Conservation (phyloP, 1,140 invertebrate species). For the Plodia interpunctella region DNA sequence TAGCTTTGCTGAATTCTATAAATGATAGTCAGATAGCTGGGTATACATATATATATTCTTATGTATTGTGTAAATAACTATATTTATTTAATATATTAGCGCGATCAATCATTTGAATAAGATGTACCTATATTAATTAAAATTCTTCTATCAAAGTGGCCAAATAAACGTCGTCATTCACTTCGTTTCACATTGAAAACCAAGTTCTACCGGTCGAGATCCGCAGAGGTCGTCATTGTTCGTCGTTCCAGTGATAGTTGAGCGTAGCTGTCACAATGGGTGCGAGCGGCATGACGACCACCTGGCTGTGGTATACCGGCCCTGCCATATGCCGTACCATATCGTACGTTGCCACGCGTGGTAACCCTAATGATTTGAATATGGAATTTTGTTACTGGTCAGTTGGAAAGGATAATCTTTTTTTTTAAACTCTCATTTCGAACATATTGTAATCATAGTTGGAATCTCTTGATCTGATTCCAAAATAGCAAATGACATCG, state of each 20-base stretch:
- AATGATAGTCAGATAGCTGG: no score
- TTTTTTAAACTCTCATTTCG: neutral
- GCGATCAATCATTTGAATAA: no score
- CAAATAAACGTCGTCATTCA: no score
- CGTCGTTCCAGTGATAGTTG: slow-evolving; percentile 8
- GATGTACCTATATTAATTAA: no score
- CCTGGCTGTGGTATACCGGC: slow-evolving; percentile 68
- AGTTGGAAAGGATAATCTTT: neutral
- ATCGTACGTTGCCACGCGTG: slow-evolving; percentile 24
- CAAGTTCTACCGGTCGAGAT: slow-evolving; percentile 20
- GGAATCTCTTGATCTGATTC: neutral
- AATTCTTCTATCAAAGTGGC: no score
- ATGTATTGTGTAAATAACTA: no score
- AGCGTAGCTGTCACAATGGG: slow-evolving; percentile 49
- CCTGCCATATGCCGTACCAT: slow-evolving; percentile 58
- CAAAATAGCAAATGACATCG: no score
- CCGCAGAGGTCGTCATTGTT: slow-evolving; percentile 41
- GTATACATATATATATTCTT: no score
- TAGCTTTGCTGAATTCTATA: no score
- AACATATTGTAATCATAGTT: neutral
- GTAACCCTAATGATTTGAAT: slow-evolving; percentile 17
- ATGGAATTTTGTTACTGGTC: neutral
- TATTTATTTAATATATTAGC: no score
- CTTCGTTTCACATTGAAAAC: slow-evolving; percentile 20
- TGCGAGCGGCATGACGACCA: slow-evolving; percentile 70